phyloP scores from a whole-genome alignment of 2,888 invertebrate species.

The Drosophila pseudotalamancana region DNA sequence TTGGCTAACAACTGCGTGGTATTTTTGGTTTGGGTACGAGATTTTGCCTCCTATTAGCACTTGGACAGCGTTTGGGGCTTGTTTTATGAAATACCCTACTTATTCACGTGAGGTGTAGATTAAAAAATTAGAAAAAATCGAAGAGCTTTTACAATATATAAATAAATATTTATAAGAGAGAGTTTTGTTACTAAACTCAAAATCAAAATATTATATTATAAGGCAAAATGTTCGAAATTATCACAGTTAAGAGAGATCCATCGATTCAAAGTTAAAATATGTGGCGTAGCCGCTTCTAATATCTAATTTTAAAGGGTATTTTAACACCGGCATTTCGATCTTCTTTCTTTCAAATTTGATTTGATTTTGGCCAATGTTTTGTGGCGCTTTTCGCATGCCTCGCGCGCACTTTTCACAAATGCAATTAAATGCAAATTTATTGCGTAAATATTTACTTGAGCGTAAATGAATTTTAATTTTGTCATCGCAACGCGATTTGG shows the following conservation, averaged over 20 bases:
- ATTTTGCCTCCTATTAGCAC: constrained; percentile 38
- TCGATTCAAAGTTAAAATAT: too few species aligned
- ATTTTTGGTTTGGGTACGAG: constrained; percentile 3
- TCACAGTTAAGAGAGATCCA: too few species aligned
- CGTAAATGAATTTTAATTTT: constrained; percentile 79
- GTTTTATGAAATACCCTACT: constrained; percentile 34
- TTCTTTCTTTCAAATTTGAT: constrained; percentile 51
- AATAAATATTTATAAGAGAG: too few species aligned
- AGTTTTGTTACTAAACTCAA: too few species aligned
- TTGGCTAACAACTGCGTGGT: constrained; percentile 9
- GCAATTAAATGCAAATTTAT: constrained; percentile 79
- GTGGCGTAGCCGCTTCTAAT: neutral
- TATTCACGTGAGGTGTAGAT: too few species aligned
- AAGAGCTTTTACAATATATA: neutral
- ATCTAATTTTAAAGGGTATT: constrained; percentile 1
- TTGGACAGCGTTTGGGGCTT: constrained; percentile 23
- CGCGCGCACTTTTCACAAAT: constrained; percentile 47
- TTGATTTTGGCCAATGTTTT: constrained; percentile 68
- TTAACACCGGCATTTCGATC: neutral
- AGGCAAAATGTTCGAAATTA: too few species aligned
- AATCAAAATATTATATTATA: too few species aligned
- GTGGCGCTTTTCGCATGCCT: constrained; percentile 46
- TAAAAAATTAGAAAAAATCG: too few species aligned
- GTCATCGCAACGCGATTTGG: constrained; percentile 39
- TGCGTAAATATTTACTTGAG: constrained; percentile 80